These are phyloP conservation scores for Erethizon dorsatum DNA, from an alignment of 2,797 vertebrate genomes.

Conservation along the genomic window DNA sequence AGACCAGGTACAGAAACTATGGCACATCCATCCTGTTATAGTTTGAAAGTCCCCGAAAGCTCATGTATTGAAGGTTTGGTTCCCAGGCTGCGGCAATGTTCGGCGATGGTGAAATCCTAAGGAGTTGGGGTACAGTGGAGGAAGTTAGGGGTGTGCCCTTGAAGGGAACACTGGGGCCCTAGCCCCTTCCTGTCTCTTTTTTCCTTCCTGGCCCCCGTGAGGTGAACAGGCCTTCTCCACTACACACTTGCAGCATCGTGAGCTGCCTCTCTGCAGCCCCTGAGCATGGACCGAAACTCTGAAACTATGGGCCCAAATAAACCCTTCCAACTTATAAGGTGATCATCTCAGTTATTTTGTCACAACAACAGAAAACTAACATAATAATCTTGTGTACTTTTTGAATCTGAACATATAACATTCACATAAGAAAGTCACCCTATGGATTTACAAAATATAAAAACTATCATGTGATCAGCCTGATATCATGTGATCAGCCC, in stretches of 20 bases:
- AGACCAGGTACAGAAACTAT: background rate
- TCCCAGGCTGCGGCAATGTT: background rate
- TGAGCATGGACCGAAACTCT: background rate
- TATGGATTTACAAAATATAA: background rate
- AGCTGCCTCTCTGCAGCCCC: no score
- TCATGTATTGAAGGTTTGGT: no score
- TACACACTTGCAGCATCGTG: background rate
- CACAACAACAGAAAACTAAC: background rate
- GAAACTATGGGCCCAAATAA: background rate
- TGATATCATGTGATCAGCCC: background rate
- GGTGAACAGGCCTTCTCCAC: background rate
- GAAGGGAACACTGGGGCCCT: background rate
- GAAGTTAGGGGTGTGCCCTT: background rate
- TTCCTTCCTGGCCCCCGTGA: background rate
- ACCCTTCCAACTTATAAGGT: background rate
- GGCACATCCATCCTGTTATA: no score
- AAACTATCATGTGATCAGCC: background rate
- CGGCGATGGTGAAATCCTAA: background rate
- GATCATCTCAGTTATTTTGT: background rate
- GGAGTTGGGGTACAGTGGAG: background rate
- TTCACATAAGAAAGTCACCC: background rate
- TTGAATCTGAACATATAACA: background rate
- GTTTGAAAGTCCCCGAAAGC: no score
- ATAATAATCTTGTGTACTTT: background rate
- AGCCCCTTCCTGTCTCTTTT: background rate